Evolutionary conservation across 1,140 invertebrate genomes (phyloP).

Genomic region (Latrodectus geometricus): DNA sequence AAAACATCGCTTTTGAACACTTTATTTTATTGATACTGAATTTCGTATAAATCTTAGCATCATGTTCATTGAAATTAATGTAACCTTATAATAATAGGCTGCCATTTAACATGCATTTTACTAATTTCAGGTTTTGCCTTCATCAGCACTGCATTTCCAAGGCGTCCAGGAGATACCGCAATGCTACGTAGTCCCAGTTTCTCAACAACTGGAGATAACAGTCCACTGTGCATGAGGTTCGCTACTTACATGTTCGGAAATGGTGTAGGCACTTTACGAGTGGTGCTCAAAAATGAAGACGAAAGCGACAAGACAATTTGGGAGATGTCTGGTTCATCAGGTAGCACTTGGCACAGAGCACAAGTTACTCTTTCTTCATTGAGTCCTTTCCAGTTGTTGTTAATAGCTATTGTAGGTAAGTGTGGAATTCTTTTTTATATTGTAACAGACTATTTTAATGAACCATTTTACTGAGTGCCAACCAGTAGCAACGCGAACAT

Average conservation of each 20-base stretch:
- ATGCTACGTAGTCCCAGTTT: constrained; percentile 74
- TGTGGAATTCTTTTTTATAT: neutral
- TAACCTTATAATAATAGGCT: neutral
- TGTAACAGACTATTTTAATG: too few relatives aligned
- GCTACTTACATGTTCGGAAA: constrained; percentile 83
- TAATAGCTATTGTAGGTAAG: constrained; percentile 53
- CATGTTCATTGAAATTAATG: neutral
- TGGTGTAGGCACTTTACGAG: constrained; percentile 75
- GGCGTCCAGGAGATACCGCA: constrained; percentile 75
- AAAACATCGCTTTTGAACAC: too few relatives aligned
- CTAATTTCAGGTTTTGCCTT: constrained; percentile 75
- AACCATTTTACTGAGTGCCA: too few relatives aligned
- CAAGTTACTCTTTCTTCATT: constrained; percentile 75
- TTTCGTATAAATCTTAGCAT: too few relatives aligned
- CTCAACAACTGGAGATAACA: constrained; percentile 70
- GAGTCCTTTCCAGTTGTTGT: constrained; percentile 71
- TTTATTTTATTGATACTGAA: too few relatives aligned
- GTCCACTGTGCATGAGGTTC: constrained; percentile 76
- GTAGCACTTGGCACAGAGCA: constrained; percentile 78
- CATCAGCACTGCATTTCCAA: constrained; percentile 76
- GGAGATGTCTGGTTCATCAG: constrained; percentile 76
- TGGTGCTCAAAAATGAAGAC: constrained; percentile 68
- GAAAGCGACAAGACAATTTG: constrained; percentile 74
- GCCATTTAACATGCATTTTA: neutral
- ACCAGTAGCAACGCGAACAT: too few relatives aligned